Evolutionary conservation across 2,113 vertebrate species (phyloP), one percentile per base, ranked within the genome.

Genomic region (Poeciliopsis occidentalis): DNA sequence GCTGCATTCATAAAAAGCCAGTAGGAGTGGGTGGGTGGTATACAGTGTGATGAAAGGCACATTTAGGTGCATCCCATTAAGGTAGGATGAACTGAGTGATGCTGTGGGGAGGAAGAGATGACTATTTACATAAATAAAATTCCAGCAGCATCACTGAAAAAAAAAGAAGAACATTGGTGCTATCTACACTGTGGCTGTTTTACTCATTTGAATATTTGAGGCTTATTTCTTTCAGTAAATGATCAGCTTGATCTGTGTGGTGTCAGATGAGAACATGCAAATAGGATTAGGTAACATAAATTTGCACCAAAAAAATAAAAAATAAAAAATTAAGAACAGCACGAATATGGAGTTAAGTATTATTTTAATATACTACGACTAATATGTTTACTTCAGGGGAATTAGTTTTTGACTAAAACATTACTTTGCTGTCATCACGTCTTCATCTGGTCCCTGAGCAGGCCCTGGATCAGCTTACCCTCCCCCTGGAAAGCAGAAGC

Each of bases 71-170:
- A 64, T 29, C 77, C 70, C 60, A 60, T 15, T 1, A 19, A 61
- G 64, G 69, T 26, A 34, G 64, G 76, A 27, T 65, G 44, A 64
- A 34, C 54, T 65, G 11, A 66, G 32, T 65, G 30, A 80, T 69
- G 64, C n/a, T 60, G 65, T 71, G 67, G 75, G 73, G 74, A 73
- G 66, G 65, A 73, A 72, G 71, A 71, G 68, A 71, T 68, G 64
- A 34, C 64, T 88, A 76, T 93, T 92, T 92, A 92, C 83, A 85
- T 85, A 90, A 69, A 15, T 39, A 41, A 15, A 41, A 85, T 82
- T 85, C 80, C 89, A 91, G 87, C 27, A 31, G 13, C 7, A 19
- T 72, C 22, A 41, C 12, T 32, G 4, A 47, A 47, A 31, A 4
- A 17, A 26, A 4, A 57, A 31, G 15, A 10, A 60, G 27, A 47